phyloP scores from a whole-genome alignment of 2,797 vertebrate genomes.

The Argentina silus region DNA sequence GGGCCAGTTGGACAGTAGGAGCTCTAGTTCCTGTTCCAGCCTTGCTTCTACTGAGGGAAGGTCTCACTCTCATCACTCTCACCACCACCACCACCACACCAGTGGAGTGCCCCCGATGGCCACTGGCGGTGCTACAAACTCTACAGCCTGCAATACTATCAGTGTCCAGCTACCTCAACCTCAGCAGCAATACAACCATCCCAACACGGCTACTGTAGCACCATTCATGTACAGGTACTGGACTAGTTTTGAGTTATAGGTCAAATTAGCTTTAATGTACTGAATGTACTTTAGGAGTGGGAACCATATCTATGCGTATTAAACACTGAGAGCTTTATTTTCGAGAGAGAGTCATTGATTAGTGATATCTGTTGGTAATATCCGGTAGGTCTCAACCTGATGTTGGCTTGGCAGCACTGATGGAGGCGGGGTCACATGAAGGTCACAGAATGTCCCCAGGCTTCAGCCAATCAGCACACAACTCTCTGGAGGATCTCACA shows the following conservation, averaged over 20 bases:
- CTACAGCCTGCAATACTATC: constrained; percentile 76
- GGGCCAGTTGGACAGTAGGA: constrained; percentile 75
- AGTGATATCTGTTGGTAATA: neutral
- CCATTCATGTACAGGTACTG: constrained; percentile 90
- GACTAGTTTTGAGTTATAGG: neutral
- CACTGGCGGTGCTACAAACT: constrained; percentile 37
- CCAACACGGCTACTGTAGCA: constrained; percentile 88
- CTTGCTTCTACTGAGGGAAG: constrained; percentile 75
- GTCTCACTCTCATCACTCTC: constrained; percentile 33
- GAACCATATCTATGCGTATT: neutral
- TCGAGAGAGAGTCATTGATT: neutral
- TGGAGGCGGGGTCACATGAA: constrained; percentile 19
- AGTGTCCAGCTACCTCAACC: constrained; percentile 81
- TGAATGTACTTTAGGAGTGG: neutral
- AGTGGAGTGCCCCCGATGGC: constrained; percentile 44
- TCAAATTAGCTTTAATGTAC: too few species aligned
- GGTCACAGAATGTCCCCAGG: constrained; percentile 19
- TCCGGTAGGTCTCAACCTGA: constrained; percentile 53
- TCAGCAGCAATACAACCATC: constrained; percentile 85
- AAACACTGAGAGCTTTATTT: neutral
- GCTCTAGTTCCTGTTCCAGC: constrained; percentile 80
- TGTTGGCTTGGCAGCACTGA: constrained; percentile 21
- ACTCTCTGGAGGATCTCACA: constrained; percentile 53
- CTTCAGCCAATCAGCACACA: constrained; percentile 46
- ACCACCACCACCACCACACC: neutral